Evolutionary conservation across 2,113 vertebrate genomes (phyloP).

Genomic region (Pristiophorus japonicus): DNA sequence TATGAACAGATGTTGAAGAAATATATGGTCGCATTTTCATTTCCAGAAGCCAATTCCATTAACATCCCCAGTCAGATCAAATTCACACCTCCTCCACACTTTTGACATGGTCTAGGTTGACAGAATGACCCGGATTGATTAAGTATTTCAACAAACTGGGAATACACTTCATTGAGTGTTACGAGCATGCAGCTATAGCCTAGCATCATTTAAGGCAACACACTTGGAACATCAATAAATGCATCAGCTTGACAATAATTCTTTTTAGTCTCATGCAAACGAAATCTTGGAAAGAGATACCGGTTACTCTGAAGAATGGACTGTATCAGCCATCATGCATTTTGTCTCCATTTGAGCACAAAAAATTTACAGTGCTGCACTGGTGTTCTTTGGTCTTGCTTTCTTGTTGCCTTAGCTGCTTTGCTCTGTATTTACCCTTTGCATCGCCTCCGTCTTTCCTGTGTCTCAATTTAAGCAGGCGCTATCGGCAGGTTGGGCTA

Average conservation of each 20-base stretch:
- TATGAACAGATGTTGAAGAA: not conserved
- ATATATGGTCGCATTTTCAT: not conserved
- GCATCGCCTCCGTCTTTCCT: not conserved
- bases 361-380: not conserved
- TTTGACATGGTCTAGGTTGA: not conserved
- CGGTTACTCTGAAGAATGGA: not conserved
- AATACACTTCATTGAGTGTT: not conserved
- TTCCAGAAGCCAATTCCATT: not conserved
- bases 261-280: not conserved
- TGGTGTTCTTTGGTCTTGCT: not conserved
- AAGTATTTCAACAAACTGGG: not conserved
- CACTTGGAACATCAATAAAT: not conserved
- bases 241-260: not conserved
- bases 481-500: not conserved
- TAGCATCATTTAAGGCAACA: not conserved
- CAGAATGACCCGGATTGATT: not conserved
- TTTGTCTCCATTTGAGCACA: not conserved
- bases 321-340: not conserved
- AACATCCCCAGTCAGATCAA: not conserved
- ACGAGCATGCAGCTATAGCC: not conserved
- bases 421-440: too few relatives aligned
- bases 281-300: not conserved
- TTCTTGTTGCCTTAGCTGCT: not conserved
- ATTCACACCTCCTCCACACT: not conserved
- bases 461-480: not conserved